Conservation (phyloP, 2,888 invertebrate species). For the Mimas tiliae region DNA sequence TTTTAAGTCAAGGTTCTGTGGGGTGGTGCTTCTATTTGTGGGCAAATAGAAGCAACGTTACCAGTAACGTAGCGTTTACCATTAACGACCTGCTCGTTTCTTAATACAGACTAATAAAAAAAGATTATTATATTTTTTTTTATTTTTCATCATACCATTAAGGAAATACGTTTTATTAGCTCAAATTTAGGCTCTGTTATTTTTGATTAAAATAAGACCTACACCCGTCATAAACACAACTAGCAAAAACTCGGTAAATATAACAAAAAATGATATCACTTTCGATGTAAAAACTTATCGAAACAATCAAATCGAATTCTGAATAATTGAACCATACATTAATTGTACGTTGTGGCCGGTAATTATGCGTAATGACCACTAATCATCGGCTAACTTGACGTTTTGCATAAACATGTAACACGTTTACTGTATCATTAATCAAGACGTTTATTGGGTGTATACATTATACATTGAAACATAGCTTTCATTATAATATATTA, state of each 20-base stretch:
- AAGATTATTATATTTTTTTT: too few relatives aligned
- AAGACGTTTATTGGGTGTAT: constrained; percentile 26
- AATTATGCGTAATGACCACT: constrained; percentile 28
- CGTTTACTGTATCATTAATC: constrained; percentile 26
- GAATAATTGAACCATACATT: constrained; percentile 29
- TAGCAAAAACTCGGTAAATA: neutral
- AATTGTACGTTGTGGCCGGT: constrained; percentile 24
- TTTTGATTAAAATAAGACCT: too few relatives aligned
- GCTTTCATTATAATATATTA: constrained; percentile 10
- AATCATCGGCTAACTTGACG: constrained; percentile 28
- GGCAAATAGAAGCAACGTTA: too few relatives aligned
- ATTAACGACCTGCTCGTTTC: too few relatives aligned
- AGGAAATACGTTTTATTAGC: too few relatives aligned
- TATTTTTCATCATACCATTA: too few relatives aligned
- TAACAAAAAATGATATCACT: constrained; percentile 24
- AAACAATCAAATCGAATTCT: constrained; percentile 28
- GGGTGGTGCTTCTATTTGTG: too few relatives aligned
- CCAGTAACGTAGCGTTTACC: too few relatives aligned
- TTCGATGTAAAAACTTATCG: constrained; percentile 30
- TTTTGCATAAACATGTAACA: constrained; percentile 30
- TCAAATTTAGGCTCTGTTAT: too few relatives aligned
- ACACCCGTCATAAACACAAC: neutral
- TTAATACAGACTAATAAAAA: too few relatives aligned
- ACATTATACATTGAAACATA: constrained; percentile 19
- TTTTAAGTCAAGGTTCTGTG: too few relatives aligned